Evolutionary conservation across 2,797 vertebrate genomes (phyloP).

Genomic region (Pristis pectinata): DNA sequence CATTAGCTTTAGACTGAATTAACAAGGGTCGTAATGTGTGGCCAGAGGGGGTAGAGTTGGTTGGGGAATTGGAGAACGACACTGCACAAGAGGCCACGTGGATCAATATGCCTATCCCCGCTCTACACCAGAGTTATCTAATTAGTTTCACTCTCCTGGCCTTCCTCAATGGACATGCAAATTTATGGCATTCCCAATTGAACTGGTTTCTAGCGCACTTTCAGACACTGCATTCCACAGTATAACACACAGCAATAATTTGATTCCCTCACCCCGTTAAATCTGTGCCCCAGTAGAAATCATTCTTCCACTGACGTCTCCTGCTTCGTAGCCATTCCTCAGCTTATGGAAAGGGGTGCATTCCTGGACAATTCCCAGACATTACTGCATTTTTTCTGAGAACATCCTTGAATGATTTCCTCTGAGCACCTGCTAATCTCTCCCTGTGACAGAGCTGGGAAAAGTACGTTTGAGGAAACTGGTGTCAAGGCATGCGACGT

Average conservation of each 20-base stretch:
- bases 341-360: too few relatives aligned
- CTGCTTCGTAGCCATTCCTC: too few relatives aligned
- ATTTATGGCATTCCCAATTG: neutral
- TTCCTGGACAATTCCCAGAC: too few relatives aligned
- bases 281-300: too few relatives aligned
- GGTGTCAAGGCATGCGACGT: too few relatives aligned
- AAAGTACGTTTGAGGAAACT: too few relatives aligned
- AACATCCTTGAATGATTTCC: too few relatives aligned
- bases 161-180: neutral
- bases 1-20: neutral
- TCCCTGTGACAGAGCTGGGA: too few relatives aligned
- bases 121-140: neutral
- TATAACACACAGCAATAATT: neutral
- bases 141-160: neutral
- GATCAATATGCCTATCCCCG: neutral
- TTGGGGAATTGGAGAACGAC: neutral
- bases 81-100: neutral
- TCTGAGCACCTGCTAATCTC: too few relatives aligned
- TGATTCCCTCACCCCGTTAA: neutral
- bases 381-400: too few relatives aligned
- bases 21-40: neutral
- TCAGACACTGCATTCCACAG: neutral
- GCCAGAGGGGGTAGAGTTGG: neutral
- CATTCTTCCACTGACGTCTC: too few relatives aligned
- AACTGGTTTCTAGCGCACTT: neutral